A percentile compares a stretch with the other conserved stretches of the same genome.
These are phyloP conservation scores for Copidosoma floridanum DNA, from an alignment of 1,140 invertebrate genomes.

Conservation along the genomic window DNA sequence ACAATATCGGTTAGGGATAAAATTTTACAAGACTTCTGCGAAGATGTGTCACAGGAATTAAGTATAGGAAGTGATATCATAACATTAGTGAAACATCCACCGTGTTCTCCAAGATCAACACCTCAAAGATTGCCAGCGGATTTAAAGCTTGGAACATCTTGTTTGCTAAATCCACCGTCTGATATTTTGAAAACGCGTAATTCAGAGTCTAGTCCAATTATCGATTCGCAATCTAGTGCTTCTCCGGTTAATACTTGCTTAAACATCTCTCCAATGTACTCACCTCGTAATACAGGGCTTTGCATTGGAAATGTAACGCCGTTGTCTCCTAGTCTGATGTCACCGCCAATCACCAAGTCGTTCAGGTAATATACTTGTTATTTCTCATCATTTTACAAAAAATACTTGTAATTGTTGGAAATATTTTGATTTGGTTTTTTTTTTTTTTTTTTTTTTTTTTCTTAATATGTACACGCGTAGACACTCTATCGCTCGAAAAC, in stretches of 20 bases:
- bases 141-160: constrained; percentile 42
- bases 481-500: constrained; percentile 44
- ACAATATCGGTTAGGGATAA: constrained; percentile 53
- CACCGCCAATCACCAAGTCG: constrained; percentile 45
- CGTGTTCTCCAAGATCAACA: constrained; percentile 50
- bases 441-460: too few relatives aligned
- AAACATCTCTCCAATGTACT: constrained; percentile 45
- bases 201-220: constrained; percentile 49
- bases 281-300: constrained; percentile 46
- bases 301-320: constrained; percentile 48
- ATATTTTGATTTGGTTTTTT: too few relatives aligned
- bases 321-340: constrained; percentile 49
- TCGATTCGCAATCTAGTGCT: constrained; percentile 47
- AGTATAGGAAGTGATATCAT: constrained; percentile 52
- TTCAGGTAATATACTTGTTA: constrained; percentile 39
- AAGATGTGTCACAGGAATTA: constrained; percentile 51
- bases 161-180: constrained; percentile 48
- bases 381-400: too few relatives aligned
- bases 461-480: too few relatives aligned
- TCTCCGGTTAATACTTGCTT: constrained; percentile 38
- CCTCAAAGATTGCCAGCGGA: constrained; percentile 51
- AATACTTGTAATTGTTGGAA: not conserved
- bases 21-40: constrained; percentile 54
- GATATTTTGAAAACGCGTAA: constrained; percentile 51
- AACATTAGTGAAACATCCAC: constrained; percentile 51